These are phyloP conservation scores for Epizoanthus rinbou DNA, from an alignment of 92 coral and sea anemone species.

Conservation along the genomic window DNA sequence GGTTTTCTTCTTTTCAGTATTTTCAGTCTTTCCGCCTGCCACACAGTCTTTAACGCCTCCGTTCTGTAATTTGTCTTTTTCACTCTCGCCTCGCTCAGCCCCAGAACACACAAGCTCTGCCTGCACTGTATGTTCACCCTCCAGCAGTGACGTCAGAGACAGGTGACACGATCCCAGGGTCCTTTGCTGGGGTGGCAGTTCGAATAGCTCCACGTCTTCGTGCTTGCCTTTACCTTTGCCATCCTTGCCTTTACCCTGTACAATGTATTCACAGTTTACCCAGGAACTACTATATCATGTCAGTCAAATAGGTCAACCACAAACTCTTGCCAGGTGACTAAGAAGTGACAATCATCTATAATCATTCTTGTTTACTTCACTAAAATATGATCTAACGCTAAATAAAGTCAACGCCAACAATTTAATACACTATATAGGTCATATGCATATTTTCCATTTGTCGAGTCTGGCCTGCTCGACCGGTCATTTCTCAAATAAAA, in stretches of 20 bases:
- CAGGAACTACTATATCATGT: background rate
- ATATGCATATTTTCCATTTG: no score
- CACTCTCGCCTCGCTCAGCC: slow-evolving; percentile 40
- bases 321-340: no score
- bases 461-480: no score
- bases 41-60: slow-evolving; percentile 34
- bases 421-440: no score
- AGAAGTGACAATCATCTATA: no score
- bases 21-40: slow-evolving; percentile 56
- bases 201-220: slow-evolving; percentile 84
- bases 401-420: no score
- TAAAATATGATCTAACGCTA: no score
- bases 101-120: slow-evolving; percentile 69
- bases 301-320: no score
- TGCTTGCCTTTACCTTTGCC: slow-evolving; percentile 85
- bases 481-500: no score
- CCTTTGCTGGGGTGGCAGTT: slow-evolving; percentile 82
- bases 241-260: slow-evolving; percentile 72
- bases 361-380: no score
- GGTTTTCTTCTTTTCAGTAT: slow-evolving; percentile 71
- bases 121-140: slow-evolving; percentile 76
- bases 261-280: background rate
- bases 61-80: slow-evolving; percentile 41
- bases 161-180: slow-evolving; percentile 83
- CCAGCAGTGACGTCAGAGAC: slow-evolving; percentile 68